Percentiles rank a stretch among this genome's conserved stretches.
Evolutionary conservation across 2,888 invertebrate species (phyloP).

Genomic region (Erynnis tages): DNA sequence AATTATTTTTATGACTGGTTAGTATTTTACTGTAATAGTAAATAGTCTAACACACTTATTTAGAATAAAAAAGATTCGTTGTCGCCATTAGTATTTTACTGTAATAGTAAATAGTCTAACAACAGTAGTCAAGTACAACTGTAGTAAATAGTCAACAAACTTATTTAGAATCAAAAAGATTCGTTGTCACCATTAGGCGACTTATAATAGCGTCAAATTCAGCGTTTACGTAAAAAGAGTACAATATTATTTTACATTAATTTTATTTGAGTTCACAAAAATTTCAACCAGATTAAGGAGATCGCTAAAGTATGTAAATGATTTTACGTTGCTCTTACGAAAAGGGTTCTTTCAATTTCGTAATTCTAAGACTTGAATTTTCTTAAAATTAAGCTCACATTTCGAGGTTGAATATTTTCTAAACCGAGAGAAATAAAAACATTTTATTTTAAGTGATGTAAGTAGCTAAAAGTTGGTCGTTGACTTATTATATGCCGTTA

Average conservation of each 20-base stretch:
- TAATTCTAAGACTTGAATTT: constrained; percentile 2
- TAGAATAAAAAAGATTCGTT: too few species aligned
- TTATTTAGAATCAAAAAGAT: too few species aligned
- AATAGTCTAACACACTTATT: too few species aligned
- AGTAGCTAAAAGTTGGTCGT: not conserved
- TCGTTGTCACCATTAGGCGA: too few species aligned
- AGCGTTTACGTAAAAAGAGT: too few species aligned
- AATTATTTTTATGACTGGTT: too few species aligned
- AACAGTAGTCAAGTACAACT: too few species aligned
- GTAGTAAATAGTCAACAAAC: too few species aligned
- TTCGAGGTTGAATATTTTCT: not conserved
- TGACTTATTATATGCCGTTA: constrained; percentile 8
- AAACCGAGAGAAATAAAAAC: constrained; percentile 4
- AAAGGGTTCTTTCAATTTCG: constrained; percentile 9
- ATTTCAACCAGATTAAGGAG: not conserved
- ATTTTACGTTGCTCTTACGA: constrained; percentile 1
- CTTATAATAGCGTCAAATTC: too few species aligned
- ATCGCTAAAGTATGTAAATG: constrained; percentile 6
- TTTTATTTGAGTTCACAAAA: not conserved
- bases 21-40: too few species aligned
- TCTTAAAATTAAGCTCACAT: not conserved
- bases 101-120: too few species aligned
- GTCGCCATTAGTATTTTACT: too few species aligned
- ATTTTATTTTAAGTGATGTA: not conserved
- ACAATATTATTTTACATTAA: not conserved